Percentiles rank a stretch among this genome's conserved stretches.
Conservation (phyloP, 2,888 invertebrate genomes). For the Hoplodrina blanda region DNA sequence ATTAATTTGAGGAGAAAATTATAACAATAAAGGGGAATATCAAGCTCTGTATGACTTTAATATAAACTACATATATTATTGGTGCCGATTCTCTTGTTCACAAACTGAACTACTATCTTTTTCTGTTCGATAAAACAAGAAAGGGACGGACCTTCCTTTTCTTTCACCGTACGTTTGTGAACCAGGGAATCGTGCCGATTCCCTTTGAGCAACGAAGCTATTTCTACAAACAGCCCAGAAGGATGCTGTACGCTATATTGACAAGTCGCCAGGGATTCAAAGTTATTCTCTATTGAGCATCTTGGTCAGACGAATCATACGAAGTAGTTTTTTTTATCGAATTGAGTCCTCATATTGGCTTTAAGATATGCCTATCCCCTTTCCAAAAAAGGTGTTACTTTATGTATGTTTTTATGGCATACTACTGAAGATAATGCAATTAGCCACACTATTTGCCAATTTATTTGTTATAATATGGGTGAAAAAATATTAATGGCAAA, state of each 20-base stretch:
- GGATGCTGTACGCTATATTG: slow-evolving; percentile 28
- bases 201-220: slow-evolving; percentile 39
- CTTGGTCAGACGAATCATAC: not conserved
- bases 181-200: too few species aligned
- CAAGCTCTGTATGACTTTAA: not conserved
- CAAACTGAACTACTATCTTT: too few species aligned
- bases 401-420: not conserved
- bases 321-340: not conserved
- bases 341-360: too few species aligned
- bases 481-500: not conserved
- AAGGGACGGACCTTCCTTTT: too few species aligned
- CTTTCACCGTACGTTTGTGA: too few species aligned
- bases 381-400: not conserved
- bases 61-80: not conserved
- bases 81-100: too few species aligned
- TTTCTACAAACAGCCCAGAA: slow-evolving; percentile 36
- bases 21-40: slow-evolving; percentile 1
- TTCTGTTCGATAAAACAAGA: too few species aligned
- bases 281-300: not conserved
- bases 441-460: not conserved
- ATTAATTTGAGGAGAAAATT: slow-evolving; percentile 1
- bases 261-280: slow-evolving; percentile 26
- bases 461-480: not conserved
- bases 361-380: not conserved
- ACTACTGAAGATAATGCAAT: not conserved